These are phyloP conservation scores for Halcyon smyrnensis DNA, from an alignment of 2,797 vertebrate species.

Conservation along the genomic window DNA sequence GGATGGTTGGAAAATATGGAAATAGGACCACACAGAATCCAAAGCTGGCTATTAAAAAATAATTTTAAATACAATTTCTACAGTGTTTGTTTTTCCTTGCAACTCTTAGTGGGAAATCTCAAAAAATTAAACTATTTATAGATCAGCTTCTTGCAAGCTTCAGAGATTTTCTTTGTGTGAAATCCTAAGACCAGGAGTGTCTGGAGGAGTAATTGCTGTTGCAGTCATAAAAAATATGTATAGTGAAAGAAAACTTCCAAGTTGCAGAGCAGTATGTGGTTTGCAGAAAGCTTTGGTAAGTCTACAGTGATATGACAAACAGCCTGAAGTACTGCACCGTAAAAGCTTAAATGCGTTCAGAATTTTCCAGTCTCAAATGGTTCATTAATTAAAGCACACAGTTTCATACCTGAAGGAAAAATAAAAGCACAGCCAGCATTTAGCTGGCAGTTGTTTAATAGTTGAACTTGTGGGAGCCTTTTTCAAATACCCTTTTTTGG, in stretches of 20 bases:
- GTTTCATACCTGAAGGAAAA: conserved; percentile 51
- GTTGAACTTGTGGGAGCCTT: not conserved
- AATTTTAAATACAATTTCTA: not conserved
- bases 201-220: not conserved
- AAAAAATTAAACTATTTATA: not conserved
- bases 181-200: not conserved
- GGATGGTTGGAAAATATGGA: not conserved
- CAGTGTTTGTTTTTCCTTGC: not conserved
- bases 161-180: not conserved
- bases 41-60: not conserved
- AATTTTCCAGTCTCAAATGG: conserved; percentile 29
- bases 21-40: not conserved
- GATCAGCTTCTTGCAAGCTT: not conserved
- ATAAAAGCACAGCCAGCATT: conserved; percentile 18
- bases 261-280: not conserved
- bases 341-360: conserved; percentile 20
- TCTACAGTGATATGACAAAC: not conserved
- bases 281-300: not conserved
- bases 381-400: conserved; percentile 37
- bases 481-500: not conserved
- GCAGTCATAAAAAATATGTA: not conserved
- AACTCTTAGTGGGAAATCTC: conserved; percentile 1
- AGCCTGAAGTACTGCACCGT: not conserved
- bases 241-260: not conserved
- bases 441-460: not conserved